Base-by-base conservation (phyloP, 2,113 vertebrate genomes). In the Pithys albifrons region DNA sequence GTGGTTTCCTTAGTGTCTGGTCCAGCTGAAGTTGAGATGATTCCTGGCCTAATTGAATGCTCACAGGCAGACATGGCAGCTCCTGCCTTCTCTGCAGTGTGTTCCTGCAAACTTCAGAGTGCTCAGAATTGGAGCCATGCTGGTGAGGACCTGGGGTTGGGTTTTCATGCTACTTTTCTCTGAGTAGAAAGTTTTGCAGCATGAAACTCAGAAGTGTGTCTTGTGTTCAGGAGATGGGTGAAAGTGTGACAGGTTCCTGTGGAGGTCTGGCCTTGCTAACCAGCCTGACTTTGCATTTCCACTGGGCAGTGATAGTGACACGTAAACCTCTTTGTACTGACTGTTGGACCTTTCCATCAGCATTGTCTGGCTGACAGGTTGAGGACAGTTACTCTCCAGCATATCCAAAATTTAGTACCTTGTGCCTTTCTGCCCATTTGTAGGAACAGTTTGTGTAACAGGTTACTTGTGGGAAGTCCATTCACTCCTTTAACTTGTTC, bases 1-100 rank as follows among this genome's bases (percentile, higher is more conserved):
- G 96, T 95, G 96, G 93, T 95, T 96, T 95, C 45, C 77, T 72
- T 78, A n/a, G 66, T 2, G 52, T 97, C 95, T 97, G 48, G 89
- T 92, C 91, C 91, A 79, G 70, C 76, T 55, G 67, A 95, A 86
- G 61, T 28, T 28, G 27, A 67, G 86, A 55, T 79, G 78, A 46
- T 91, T 91, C 54, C 73, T 93, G 89, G 72, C 35, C 73, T 80
- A 46, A 70, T 25, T 58, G 76, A 20, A 18, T n/a, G 54, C 61
- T 85, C 3, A 0, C 4, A 69, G 79, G 80, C 88, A 86, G 86
- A 18, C 64, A 29, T 13, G 67, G 58, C 41, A 85, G 79, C 46
- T 46, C 4, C 23, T 54, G 76, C 77, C 71, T 54, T 57, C 8
- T 74, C 49, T 61, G 67, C 82, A 58, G 2, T 2, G 2, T 27